These are phyloP conservation scores for Drosophila suboccidentalis DNA, from an alignment of 2,888 invertebrate species.

Conservation along the genomic window DNA sequence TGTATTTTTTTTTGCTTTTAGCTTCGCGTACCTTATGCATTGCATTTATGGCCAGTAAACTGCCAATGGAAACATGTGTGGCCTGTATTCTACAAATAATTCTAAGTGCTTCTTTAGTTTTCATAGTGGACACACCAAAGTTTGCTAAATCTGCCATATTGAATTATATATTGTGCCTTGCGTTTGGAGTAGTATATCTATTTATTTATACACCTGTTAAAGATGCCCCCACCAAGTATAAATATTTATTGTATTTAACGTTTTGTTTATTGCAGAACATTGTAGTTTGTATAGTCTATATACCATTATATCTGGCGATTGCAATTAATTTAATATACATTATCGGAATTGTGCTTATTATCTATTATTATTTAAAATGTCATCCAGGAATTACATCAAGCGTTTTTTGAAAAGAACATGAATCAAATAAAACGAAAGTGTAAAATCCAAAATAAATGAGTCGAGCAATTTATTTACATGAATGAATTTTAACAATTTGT, in stretches of 20 bases:
- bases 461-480: not conserved
- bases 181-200: conserved; percentile 63
- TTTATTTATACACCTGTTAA: conserved; percentile 66
- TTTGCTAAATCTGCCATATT: conserved; percentile 32
- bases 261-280: conserved; percentile 53
- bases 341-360: conserved; percentile 49
- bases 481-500: conserved; percentile 8
- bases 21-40: conserved; percentile 60
- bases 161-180: conserved; percentile 61
- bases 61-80: conserved; percentile 50
- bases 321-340: conserved; percentile 47
- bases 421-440: conserved; percentile 5
- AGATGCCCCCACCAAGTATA: conserved; percentile 64
- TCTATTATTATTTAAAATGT: conserved; percentile 55
- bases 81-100: conserved; percentile 44
- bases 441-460: not conserved
- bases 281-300: conserved; percentile 36
- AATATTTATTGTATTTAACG: conserved; percentile 55
- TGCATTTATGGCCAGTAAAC: conserved; percentile 60
- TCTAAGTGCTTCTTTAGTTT: conserved; percentile 52
- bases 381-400: conserved; percentile 58
- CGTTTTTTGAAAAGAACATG: conserved; percentile 19
- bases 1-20: conserved; percentile 19
- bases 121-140: conserved; percentile 50
- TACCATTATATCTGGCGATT: conserved; percentile 36